Base-by-base conservation (phyloP, 2,888 invertebrate species). In the Linyphia triangularis region DNA sequence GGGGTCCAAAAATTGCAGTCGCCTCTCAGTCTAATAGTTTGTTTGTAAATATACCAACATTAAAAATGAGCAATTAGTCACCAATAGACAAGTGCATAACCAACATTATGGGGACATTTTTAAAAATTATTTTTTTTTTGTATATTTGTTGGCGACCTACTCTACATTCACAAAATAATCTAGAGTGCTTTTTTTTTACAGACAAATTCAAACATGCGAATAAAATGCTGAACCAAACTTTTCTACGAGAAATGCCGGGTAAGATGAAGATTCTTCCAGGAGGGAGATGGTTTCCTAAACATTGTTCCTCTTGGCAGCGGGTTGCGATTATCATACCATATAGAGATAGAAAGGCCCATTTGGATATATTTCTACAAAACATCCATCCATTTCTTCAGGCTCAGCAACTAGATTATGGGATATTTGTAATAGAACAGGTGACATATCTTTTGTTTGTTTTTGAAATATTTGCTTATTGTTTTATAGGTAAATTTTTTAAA, bases 401-500 rank as follows among this genome's bases (percentile, higher is more conserved):
- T 30, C 98, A 98, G 93, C 94, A 95, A 91, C 94, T 98, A 16
- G 96, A 97, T 92, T 98, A 98, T 92, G 94, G 96, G 77, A 96
- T 98, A 91, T 96, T 96, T 93, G 94, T 98, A 3, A 95, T 97
- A n/a, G 97, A 98, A 92, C 97, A 98, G 94, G 95, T 90, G 57
- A 57, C 26, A 63, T n/a, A n/a, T n/a, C n/a, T n/a, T n/a, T n/a
- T n/a, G n/a, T n/a, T n/a, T n/a, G n/a, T n/a, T n/a, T n/a, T n/a
- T n/a, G n/a, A n/a, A n/a, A n/a, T n/a, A n/a, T n/a, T n/a, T n/a
- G n/a, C n/a, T n/a, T n/a, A n/a, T n/a, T n/a, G n/a, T n/a, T n/a
- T n/a, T n/a, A n/a, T n/a, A n/a, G n/a, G n/a, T n/a, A n/a, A n/a
- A n/a, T n/a, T n/a, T n/a, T n/a, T n/a, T n/a, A n/a, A n/a, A n/a